phyloP scores from a whole-genome alignment of 2,113 vertebrate genomes.

The Okapia johnstoni region DNA sequence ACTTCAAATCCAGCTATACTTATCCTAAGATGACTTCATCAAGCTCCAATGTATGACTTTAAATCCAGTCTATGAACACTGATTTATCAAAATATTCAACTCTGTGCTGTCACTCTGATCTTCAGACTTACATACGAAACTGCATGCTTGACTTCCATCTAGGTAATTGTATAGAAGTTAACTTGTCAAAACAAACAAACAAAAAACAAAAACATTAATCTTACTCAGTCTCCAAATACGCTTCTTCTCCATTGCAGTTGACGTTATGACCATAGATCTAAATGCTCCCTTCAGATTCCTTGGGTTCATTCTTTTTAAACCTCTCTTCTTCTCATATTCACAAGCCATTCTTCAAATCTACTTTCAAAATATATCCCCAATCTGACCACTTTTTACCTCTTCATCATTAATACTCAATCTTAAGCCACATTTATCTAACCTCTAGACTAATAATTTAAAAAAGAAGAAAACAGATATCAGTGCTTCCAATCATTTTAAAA shows the following conservation, averaged over 20 bases:
- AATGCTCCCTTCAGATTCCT: neutral
- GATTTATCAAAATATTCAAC: neutral
- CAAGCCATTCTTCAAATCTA: neutral
- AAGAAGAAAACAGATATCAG: neutral
- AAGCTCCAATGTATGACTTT: neutral
- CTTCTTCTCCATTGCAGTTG: neutral
- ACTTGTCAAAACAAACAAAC: neutral
- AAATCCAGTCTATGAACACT: neutral
- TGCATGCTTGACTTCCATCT: neutral
- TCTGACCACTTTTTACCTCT: neutral
- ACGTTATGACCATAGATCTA: rapidly evolving
- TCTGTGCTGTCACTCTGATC: neutral
- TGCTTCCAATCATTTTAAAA: neutral
- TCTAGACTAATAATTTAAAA: neutral
- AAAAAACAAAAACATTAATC: neutral
- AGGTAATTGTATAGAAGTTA: neutral
- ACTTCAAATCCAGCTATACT: neutral
- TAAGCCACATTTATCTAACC: neutral
- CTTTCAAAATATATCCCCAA: neutral
- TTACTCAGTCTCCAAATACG: neutral
- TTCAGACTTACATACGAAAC: neutral
- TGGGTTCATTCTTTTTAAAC: neutral
- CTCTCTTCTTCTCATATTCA: neutral
- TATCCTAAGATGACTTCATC: neutral
- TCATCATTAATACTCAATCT: neutral